Evolutionary conservation across 1,140 invertebrate genomes (phyloP).

Genomic region (Coenobita brevimanus): DNA sequence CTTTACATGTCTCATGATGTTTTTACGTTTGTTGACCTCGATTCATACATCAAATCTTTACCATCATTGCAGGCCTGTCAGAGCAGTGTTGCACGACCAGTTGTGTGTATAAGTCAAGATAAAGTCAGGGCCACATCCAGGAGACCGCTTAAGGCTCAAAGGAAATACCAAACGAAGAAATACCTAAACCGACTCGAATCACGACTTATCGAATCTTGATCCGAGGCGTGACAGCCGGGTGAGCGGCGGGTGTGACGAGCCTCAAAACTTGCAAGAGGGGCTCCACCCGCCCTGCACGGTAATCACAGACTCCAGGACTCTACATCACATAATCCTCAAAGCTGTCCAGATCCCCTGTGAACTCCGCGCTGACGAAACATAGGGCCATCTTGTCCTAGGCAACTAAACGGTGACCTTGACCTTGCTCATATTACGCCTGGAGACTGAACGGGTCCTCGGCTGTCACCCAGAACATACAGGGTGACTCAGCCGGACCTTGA

Average conservation of each 20-base stretch:
- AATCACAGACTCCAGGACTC: no score
- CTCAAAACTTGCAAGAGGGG: no score
- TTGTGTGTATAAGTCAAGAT: not conserved
- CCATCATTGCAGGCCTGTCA: not conserved
- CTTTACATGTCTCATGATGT: not conserved
- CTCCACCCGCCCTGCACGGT: no score
- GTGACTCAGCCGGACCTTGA: not conserved
- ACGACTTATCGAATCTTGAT: constrained; percentile 36
- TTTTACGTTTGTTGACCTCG: not conserved
- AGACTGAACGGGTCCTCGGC: no score
- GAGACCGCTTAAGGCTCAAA: not conserved
- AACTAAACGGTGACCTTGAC: no score
- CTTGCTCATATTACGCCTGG: no score
- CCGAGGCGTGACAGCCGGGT: not conserved
- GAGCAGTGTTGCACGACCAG: constrained; percentile 28
- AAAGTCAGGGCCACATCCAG: constrained; percentile 30
- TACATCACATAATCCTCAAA: no score
- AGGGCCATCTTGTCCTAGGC: no score
- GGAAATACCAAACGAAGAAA: constrained; percentile 14
- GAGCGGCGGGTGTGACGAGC: no score
- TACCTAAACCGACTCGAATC: constrained; percentile 24
- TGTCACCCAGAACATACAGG: not conserved
- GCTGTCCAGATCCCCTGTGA: no score
- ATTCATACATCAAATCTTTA: no score
- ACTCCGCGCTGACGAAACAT: no score